Evolutionary conservation across 2,888 invertebrate species (phyloP).

Genomic region (Sarcophaga subvicina): DNA sequence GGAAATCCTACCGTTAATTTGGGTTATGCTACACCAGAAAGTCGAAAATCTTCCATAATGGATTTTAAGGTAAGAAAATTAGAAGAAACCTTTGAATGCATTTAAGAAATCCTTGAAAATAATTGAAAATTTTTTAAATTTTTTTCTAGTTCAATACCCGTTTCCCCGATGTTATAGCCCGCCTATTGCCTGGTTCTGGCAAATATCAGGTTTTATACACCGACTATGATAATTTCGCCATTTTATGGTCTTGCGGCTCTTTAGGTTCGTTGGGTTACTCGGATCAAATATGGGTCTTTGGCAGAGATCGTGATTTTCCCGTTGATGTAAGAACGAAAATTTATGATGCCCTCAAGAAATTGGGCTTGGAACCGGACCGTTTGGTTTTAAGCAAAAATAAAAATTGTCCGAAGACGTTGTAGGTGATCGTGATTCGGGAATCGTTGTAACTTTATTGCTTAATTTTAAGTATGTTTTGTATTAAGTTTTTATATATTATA

Average conservation of each 20-base stretch:
- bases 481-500: conserved; percentile 35
- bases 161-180: conserved; percentile 86
- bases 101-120: neutral
- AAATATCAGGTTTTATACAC: conserved; percentile 88
- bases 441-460: neutral
- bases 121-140: neutral
- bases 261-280: conserved; percentile 82
- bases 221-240: conserved; percentile 88
- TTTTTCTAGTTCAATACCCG: conserved; percentile 83
- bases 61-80: conserved; percentile 78
- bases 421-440: conserved; percentile 19
- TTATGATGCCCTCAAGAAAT: conserved; percentile 85
- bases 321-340: conserved; percentile 86
- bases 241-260: conserved; percentile 89
- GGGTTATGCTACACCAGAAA: conserved; percentile 85
- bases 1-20: conserved; percentile 84
- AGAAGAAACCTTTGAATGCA: neutral
- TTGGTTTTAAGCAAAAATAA: conserved; percentile 87
- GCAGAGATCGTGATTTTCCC: conserved; percentile 85
- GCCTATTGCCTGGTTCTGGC: conserved; percentile 88
- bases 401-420: conserved; percentile 83
- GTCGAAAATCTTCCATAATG: conserved; percentile 83
- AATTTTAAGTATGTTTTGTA: neutral
- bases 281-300: conserved; percentile 89
- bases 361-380: conserved; percentile 87